These are phyloP conservation scores for Alitta virens DNA, from an alignment of 2,888 invertebrate species.

Conservation along the genomic window DNA sequence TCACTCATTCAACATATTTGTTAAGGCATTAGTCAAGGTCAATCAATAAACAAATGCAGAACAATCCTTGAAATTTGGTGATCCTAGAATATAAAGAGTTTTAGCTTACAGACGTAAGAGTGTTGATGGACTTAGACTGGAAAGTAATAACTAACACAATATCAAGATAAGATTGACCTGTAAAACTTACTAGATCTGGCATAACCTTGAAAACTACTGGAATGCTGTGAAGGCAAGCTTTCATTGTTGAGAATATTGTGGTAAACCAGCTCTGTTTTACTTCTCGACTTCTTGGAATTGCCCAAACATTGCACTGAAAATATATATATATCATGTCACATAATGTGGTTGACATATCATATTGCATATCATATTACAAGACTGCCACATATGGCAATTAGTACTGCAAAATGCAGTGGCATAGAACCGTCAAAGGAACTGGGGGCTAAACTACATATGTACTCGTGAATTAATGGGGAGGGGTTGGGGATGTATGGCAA, in stretches of 20 bases:
- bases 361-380: no score
- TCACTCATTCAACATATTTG: background rate
- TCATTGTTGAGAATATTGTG: conserved; percentile 75
- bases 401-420: no score
- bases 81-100: background rate
- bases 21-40: background rate
- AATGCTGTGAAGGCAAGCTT: conserved; percentile 69
- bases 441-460: no score
- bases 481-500: no score
- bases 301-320: conserved; percentile 57
- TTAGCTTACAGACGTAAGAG: no score
- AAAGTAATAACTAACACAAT: no score
- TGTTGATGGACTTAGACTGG: no score
- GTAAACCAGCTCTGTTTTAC: conserved; percentile 83
- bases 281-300: conserved; percentile 80
- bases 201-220: conserved; percentile 69
- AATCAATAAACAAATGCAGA: background rate
- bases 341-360: background rate
- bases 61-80: background rate
- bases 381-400: no score
- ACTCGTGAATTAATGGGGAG: no score
- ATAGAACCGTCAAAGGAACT: no score
- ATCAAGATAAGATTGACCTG: no score
- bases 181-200: conserved; percentile 71
- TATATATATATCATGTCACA: background rate